Conservation (phyloP, 2,888 invertebrate genomes). For the Heptascelio sp. region DNA sequence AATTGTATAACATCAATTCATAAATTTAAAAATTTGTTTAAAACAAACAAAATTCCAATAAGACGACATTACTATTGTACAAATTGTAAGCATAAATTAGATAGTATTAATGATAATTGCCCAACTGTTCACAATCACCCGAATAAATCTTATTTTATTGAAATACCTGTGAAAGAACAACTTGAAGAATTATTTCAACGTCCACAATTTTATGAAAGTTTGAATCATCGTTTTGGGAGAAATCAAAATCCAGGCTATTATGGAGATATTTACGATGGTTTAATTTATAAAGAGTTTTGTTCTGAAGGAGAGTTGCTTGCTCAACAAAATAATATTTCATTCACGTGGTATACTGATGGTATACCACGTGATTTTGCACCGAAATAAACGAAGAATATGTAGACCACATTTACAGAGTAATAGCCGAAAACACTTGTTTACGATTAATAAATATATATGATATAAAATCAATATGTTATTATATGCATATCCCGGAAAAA, state of each 20-base stretch:
- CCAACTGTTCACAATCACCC: not conserved
- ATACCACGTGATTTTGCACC: too few species aligned
- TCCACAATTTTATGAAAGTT: slow-evolving; percentile 1
- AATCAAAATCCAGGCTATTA: not conserved
- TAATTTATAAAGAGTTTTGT: not conserved
- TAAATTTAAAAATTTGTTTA: slow-evolving; percentile 7
- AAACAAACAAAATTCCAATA: not conserved
- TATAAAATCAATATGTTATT: too few species aligned
- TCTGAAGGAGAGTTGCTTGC: not conserved
- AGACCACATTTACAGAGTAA: too few species aligned
- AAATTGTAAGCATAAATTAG: not conserved
- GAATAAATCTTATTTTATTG: slow-evolving; percentile 17
- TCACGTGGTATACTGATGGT: slow-evolving; percentile 52
- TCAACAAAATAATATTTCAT: slow-evolving; percentile 18
- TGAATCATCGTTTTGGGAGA: slow-evolving; percentile 9
- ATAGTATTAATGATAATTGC: not conserved
- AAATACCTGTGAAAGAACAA: slow-evolving; percentile 15
- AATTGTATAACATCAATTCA: not conserved
- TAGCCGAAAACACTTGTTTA: too few species aligned
- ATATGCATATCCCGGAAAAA: too few species aligned
- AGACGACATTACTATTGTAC: slow-evolving; percentile 25
- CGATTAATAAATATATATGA: too few species aligned
- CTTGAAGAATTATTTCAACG: slow-evolving; percentile 1
- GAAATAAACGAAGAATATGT: too few species aligned
- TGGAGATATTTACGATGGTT: not conserved